These are phyloP conservation scores for Amblyjoppa proteus DNA, from an alignment of 2,888 invertebrate genomes.

Conservation along the genomic window DNA sequence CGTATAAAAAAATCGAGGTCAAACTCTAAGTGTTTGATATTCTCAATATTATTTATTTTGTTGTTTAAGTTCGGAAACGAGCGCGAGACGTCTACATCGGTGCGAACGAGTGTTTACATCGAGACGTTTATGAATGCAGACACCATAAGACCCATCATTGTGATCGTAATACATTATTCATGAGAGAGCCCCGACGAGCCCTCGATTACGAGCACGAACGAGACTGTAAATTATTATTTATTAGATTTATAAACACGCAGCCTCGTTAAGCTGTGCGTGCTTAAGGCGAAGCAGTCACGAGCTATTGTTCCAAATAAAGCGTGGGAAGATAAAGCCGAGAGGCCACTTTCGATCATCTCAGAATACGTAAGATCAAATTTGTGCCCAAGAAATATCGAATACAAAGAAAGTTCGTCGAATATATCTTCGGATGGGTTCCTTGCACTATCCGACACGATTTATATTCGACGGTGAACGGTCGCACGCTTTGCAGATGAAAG, in stretches of 20 bases:
- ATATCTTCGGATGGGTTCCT: too few relatives aligned
- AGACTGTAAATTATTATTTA: conserved; percentile 9
- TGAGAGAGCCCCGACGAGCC: conserved; percentile 59
- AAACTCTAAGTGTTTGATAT: neutral
- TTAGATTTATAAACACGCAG: conserved; percentile 73
- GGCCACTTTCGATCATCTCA: neutral
- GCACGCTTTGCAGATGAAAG: neutral
- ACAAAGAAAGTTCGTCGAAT: too few relatives aligned
- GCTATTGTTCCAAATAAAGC: neutral
- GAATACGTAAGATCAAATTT: neutral
- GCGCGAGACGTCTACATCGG: neutral
- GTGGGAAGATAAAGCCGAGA: neutral
- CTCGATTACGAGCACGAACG: conserved; percentile 31
- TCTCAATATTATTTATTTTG: neutral
- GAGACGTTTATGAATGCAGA: conserved; percentile 74
- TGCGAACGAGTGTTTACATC: conserved; percentile 68
- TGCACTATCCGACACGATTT: neutral
- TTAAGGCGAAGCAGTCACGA: conserved; percentile 64
- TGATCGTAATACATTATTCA: conserved; percentile 81
- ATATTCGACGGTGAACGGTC: neutral
- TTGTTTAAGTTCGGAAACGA: neutral
- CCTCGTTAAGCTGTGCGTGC: conserved; percentile 74
- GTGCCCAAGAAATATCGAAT: too few relatives aligned
- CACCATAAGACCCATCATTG: conserved; percentile 71
- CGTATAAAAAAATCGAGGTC: neutral